Percentiles rank a stretch among this genome's conserved stretches.
These are phyloP conservation scores for Drosophila neoperkinsi DNA, from an alignment of 2,888 invertebrate genomes.

Conservation along the genomic window DNA sequence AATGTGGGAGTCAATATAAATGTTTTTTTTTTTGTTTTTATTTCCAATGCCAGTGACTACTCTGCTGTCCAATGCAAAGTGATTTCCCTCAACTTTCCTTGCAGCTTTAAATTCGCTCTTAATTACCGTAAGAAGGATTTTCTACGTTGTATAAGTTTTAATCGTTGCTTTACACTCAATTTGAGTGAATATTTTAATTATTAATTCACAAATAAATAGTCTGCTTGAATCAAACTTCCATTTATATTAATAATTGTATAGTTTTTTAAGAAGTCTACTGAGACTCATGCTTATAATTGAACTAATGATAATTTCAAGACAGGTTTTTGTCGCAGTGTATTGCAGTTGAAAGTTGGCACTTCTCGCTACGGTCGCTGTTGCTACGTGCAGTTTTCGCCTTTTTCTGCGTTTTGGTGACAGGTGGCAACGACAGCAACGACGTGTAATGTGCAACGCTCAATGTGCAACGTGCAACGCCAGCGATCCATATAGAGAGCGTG, in stretches of 20 bases:
- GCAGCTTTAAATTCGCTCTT: neutral
- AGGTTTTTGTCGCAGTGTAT: neutral
- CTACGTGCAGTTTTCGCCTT: constrained; percentile 57
- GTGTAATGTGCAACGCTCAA: constrained; percentile 27
- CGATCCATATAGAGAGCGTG: constrained; percentile 55
- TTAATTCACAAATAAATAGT: neutral
- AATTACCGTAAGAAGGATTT: neutral
- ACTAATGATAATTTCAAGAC: neutral
- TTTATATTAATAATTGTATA: neutral
- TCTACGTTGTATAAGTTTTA: neutral
- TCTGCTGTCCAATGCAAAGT: neutral
- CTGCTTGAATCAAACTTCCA: neutral
- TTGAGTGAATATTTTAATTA: neutral
- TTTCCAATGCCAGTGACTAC: neutral
- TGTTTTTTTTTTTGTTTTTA: neutral
- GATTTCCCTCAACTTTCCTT: neutral
- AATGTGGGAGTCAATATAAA: neutral
- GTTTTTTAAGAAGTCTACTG: neutral
- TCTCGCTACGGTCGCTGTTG: constrained; percentile 26
- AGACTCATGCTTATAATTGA: neutral
- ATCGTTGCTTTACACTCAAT: neutral
- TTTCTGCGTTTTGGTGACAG: constrained; percentile 59
- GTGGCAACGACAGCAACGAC: constrained; percentile 49
- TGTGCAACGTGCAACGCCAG: constrained; percentile 26
- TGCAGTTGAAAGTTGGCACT: constrained; percentile 58